phyloP scores from a whole-genome alignment of 2,888 invertebrate species.

The Lochmaea crataegi region DNA sequence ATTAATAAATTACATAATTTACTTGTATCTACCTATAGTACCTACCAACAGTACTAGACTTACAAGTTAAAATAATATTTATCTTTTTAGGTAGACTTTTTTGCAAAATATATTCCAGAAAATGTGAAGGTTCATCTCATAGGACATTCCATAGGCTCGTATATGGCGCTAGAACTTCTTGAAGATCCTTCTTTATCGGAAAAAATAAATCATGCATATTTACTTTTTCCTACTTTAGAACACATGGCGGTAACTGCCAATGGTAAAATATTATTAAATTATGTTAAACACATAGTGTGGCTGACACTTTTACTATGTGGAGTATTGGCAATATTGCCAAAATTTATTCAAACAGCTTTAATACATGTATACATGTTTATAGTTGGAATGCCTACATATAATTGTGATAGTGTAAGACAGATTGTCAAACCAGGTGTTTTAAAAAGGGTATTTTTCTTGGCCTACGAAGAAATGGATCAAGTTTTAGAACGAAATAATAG shows the following conservation, averaged over 20 bases:
- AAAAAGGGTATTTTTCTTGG: slow-evolving; percentile 76
- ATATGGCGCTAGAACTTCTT: slow-evolving; percentile 81
- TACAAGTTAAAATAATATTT: neutral
- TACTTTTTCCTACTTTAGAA: slow-evolving; percentile 91
- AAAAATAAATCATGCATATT: slow-evolving; percentile 73
- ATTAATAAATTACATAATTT: too few relatives aligned
- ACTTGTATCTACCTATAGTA: too few relatives aligned
- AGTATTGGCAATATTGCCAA: slow-evolving; percentile 70
- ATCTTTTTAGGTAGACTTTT: slow-evolving; percentile 71
- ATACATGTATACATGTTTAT: slow-evolving; percentile 70
- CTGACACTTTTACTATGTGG: slow-evolving; percentile 66
- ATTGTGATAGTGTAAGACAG: slow-evolving; percentile 68
- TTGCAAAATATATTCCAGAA: slow-evolving; percentile 77
- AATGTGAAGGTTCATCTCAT: slow-evolving; percentile 82
- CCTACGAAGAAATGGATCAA: slow-evolving; percentile 82
- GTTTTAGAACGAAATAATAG: slow-evolving; percentile 76
- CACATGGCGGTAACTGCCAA: slow-evolving; percentile 80
- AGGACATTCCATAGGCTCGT: slow-evolving; percentile 92
- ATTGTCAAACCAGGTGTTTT: slow-evolving; percentile 71
- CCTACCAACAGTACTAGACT: too few relatives aligned
- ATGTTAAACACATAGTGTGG: slow-evolving; percentile 68
- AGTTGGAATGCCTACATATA: slow-evolving; percentile 67
- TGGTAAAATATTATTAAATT: slow-evolving; percentile 76
- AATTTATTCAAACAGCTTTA: slow-evolving; percentile 66
- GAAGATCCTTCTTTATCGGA: slow-evolving; percentile 69